These are phyloP conservation scores for Epizoanthus stellaris DNA, from an alignment of 92 coral and sea anemone genomes.

Conservation along the genomic window DNA sequence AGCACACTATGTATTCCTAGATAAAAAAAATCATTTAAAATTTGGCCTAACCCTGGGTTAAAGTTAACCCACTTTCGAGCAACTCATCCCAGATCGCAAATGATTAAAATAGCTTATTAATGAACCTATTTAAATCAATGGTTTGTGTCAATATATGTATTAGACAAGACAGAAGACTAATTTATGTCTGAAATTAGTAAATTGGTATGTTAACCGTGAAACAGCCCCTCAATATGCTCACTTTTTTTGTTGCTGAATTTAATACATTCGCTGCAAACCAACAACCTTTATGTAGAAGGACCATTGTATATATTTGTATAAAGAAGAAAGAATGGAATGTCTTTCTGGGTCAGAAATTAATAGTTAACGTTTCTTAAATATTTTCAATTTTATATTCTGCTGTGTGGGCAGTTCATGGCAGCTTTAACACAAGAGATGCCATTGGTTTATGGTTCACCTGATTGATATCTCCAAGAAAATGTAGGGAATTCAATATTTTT, in stretches of 20 bases:
- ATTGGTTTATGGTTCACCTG: slow-evolving; percentile 2
- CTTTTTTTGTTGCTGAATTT: neutral
- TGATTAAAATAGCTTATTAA: too few species aligned
- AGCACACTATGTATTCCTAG: too few species aligned
- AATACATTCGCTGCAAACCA: neutral
- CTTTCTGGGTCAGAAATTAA: slow-evolving; percentile 24
- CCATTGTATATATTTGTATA: slow-evolving; percentile 44
- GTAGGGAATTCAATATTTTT: neutral
- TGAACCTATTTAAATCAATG: too few species aligned
- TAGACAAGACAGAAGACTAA: too few species aligned
- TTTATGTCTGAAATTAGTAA: too few species aligned
- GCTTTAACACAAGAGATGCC: slow-evolving; percentile 16
- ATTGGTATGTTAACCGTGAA: too few species aligned
- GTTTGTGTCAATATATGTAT: too few species aligned
- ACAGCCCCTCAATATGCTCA: too few species aligned
- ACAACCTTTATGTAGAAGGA: slow-evolving; percentile 15
- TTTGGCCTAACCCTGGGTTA: too few species aligned
- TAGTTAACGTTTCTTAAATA: neutral
- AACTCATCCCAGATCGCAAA: too few species aligned
- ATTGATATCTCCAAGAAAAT: neutral
- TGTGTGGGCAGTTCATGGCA: neutral
- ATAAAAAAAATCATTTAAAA: too few species aligned
- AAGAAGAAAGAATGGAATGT: slow-evolving; percentile 7
- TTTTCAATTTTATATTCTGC: slow-evolving; percentile 26
- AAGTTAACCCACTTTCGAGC: too few species aligned